Percentiles rank a stretch among this genome's conserved stretches.
These are phyloP conservation scores for Coelopa pilipes DNA, from an alignment of 2,888 invertebrate genomes.

Conservation along the genomic window DNA sequence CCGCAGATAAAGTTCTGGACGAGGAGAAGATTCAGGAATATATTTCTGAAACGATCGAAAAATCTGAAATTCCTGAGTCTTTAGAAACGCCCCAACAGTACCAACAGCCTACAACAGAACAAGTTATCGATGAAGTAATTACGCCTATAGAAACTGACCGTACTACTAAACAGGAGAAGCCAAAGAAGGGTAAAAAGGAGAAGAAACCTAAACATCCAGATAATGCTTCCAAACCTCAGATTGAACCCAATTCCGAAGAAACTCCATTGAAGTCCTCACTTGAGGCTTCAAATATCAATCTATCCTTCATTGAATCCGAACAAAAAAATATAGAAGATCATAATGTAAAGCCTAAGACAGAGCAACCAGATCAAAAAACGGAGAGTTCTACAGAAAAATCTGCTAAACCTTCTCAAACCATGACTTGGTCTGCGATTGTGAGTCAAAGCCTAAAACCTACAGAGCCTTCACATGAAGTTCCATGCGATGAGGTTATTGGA, in stretches of 20 bases:
- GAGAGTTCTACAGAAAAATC: too few relatives aligned
- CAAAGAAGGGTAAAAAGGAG: conserved; percentile 16
- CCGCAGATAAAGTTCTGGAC: background rate
- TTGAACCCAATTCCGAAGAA: background rate
- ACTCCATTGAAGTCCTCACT: background rate
- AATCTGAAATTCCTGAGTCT: background rate
- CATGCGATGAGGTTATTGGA: background rate
- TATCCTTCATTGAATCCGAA: too few relatives aligned
- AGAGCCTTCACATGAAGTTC: background rate
- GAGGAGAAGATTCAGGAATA: background rate
- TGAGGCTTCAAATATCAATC: too few relatives aligned
- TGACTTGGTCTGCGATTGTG: background rate
- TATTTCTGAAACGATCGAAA: background rate
- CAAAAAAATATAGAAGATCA: too few relatives aligned
- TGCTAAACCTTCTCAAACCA: background rate
- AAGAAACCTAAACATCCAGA: conserved; percentile 11
- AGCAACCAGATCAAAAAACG: too few relatives aligned
- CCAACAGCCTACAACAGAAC: too few relatives aligned
- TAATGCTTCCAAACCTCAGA: background rate
- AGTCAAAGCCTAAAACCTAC: background rate
- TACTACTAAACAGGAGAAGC: conserved; percentile 3
- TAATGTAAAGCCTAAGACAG: too few relatives aligned
- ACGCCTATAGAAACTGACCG: background rate
- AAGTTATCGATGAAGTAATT: background rate
- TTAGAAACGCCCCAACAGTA: background rate